These are phyloP conservation scores for Melanostoma scalare DNA, from an alignment of 2,888 invertebrate genomes.

Conservation along the genomic window DNA sequence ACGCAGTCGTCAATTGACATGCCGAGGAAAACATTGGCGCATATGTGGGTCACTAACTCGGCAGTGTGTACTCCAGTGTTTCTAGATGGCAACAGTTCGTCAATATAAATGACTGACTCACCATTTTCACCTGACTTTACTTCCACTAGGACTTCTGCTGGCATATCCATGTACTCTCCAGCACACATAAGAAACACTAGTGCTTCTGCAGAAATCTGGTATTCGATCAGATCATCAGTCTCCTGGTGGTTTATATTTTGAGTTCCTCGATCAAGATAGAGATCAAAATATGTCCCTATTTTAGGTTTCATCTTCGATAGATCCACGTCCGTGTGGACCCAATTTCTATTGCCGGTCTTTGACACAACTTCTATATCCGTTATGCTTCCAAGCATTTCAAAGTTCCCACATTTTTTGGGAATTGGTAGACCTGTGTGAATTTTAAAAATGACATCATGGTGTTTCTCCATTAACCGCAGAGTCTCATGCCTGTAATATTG, in stretches of 20 bases:
- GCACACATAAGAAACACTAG: slow-evolving; percentile 76
- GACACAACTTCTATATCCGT: slow-evolving; percentile 72
- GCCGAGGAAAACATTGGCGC: slow-evolving; percentile 22
- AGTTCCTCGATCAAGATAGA: not conserved
- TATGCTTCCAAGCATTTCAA: slow-evolving; percentile 71
- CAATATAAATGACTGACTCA: slow-evolving; percentile 75
- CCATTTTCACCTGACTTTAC: slow-evolving; percentile 54
- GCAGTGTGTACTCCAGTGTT: slow-evolving; percentile 78
- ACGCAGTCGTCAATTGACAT: not conserved
- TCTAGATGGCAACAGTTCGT: slow-evolving; percentile 77
- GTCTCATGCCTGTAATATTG: slow-evolving; percentile 73
- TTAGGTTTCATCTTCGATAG: slow-evolving; percentile 72
- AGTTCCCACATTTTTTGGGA: slow-evolving; percentile 73
- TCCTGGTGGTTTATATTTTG: no score
- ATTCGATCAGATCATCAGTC: slow-evolving; percentile 3
- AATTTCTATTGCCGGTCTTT: slow-evolving; percentile 63
- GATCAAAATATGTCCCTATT: slow-evolving; percentile 73
- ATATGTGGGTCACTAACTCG: slow-evolving; percentile 70
- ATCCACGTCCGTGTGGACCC: slow-evolving; percentile 28
- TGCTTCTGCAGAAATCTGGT: slow-evolving; percentile 75
- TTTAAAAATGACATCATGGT: slow-evolving; percentile 72
- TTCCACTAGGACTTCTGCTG: slow-evolving; percentile 75
- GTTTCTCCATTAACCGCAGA: slow-evolving; percentile 46
- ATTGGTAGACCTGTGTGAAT: slow-evolving; percentile 78
- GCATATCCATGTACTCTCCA: slow-evolving; percentile 77